These are phyloP conservation scores for Leistus spinibarbis DNA, from an alignment of 2,888 invertebrate genomes.

Conservation along the genomic window DNA sequence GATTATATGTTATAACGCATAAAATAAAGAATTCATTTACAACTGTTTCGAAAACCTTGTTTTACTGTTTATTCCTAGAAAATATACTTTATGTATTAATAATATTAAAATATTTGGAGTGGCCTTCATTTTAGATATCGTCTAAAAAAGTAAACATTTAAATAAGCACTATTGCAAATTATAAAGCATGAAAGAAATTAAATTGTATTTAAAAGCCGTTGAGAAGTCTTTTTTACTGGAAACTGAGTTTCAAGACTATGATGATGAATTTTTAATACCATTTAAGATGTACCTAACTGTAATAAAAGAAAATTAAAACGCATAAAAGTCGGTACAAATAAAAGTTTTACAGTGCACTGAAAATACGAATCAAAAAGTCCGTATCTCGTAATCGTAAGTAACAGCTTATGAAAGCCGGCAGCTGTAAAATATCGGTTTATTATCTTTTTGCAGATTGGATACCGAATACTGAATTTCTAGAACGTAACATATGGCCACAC, in stretches of 20 bases:
- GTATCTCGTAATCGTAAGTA: slow-evolving; percentile 13
- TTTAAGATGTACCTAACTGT: slow-evolving; percentile 21
- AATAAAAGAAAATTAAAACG: slow-evolving; percentile 35
- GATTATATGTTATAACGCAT: no score
- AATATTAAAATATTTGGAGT: no score
- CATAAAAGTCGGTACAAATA: slow-evolving; percentile 32
- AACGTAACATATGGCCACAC: not conserved
- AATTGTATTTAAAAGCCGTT: not conserved
- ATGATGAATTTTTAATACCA: slow-evolving; percentile 28
- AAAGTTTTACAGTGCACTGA: slow-evolving; percentile 29
- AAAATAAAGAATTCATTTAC: no score
- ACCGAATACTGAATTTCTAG: no score
- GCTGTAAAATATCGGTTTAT: not conserved
- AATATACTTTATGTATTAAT: no score
- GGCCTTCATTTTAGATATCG: no score
- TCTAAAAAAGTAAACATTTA: no score
- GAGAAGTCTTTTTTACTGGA: not conserved
- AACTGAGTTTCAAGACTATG: not conserved
- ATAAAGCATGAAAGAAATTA: not conserved
- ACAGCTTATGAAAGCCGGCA: slow-evolving; percentile 14
- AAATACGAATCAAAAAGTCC: not conserved
- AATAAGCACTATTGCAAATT: not conserved
- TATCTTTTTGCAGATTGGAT: not conserved
- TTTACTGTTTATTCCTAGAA: no score
- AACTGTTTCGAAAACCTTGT: no score